phyloP scores from a whole-genome alignment of 2,797 vertebrate genomes.

The Leptoclinus maculatus region DNA sequence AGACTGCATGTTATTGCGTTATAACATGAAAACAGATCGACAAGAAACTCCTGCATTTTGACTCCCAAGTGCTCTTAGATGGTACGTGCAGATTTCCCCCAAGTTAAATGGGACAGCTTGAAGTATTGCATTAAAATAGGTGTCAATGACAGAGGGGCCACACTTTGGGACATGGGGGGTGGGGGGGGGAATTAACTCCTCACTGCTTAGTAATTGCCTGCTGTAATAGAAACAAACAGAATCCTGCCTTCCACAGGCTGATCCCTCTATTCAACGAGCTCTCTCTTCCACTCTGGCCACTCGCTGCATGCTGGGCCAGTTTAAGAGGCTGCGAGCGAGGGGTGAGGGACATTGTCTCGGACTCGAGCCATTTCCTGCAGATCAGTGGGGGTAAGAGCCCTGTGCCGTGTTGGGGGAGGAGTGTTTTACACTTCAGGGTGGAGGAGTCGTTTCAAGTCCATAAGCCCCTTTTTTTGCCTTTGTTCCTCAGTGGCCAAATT shows the following conservation, averaged over 20 bases:
- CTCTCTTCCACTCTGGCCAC: constrained; percentile 78
- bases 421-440: constrained; percentile 85
- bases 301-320: constrained; percentile 82
- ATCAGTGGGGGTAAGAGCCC: constrained; percentile 84
- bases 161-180: constrained; percentile 72
- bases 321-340: constrained; percentile 80
- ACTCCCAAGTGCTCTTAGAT: constrained; percentile 39
- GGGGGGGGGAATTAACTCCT: constrained; percentile 79
- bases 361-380: constrained; percentile 87
- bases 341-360: constrained; percentile 85
- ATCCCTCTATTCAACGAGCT: constrained; percentile 82
- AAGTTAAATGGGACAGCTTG: constrained; percentile 76
- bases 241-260: constrained; percentile 78
- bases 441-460: constrained; percentile 86
- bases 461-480: constrained; percentile 84
- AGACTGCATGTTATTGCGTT: neutral
- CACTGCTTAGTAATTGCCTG: constrained; percentile 83
- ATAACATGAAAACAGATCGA: constrained; percentile 8
- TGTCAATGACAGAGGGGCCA: constrained; percentile 80
- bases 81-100: constrained; percentile 57
- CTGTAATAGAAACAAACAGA: constrained; percentile 85
- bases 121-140: constrained; percentile 80
- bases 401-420: constrained; percentile 84
- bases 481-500: constrained; percentile 86
- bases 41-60: constrained; percentile 34